Conservation (phyloP, 2,113 vertebrate species). For the Callipepla squamata region DNA sequence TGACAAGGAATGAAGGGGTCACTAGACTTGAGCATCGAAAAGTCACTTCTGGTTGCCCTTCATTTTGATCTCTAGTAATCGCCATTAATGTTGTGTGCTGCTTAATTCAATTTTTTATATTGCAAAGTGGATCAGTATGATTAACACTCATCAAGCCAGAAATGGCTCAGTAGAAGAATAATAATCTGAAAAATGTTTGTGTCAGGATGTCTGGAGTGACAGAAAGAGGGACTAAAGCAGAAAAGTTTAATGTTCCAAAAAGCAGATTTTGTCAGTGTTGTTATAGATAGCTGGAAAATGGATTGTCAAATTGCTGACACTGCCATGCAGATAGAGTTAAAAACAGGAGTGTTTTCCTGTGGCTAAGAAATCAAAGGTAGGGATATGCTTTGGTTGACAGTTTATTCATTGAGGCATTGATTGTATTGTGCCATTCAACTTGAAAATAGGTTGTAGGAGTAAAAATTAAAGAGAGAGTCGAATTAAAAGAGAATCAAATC, state of each 20-base stretch:
- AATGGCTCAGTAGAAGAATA: constrained; percentile 17
- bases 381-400: neutral
- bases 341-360: neutral
- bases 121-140: constrained; percentile 31
- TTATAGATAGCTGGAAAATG: neutral
- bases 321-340: neutral
- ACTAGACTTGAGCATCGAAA: neutral
- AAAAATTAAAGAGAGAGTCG: neutral
- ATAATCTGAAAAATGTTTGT: constrained; percentile 2
- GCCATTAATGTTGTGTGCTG: constrained; percentile 60
- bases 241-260: neutral
- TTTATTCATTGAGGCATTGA: constrained; percentile 29
- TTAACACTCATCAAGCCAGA: neutral
- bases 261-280: neutral
- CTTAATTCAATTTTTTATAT: constrained; percentile 70
- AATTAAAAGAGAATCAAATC: neutral
- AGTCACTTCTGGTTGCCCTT: constrained; percentile 40
- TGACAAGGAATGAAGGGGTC: constrained; percentile 51
- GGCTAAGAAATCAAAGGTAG: neutral
- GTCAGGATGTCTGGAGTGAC: neutral
- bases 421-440: neutral
- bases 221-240: neutral
- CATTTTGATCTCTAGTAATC: constrained; percentile 50
- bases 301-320: neutral
- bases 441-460: neutral